Conservation (phyloP, 2,113 vertebrate genomes). For the Paradoxurus hermaphroditus region DNA sequence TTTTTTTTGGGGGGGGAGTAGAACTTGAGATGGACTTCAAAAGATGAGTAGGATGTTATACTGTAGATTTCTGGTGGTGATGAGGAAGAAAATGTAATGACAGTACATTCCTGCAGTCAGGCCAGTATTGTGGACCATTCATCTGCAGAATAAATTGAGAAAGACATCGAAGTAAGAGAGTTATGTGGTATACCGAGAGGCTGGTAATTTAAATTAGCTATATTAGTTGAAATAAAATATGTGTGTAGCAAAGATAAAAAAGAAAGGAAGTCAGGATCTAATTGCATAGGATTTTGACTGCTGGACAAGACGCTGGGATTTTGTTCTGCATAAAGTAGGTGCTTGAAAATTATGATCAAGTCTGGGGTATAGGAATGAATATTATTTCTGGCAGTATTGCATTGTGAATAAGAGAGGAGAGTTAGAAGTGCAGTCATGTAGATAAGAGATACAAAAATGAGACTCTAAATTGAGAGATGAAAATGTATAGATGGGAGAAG, state of each 20-base stretch:
- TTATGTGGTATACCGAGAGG: background rate
- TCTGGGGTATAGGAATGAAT: background rate
- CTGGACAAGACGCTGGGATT: background rate
- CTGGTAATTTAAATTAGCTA: background rate
- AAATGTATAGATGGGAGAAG: background rate
- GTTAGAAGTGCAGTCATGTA: background rate
- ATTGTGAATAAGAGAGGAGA: background rate
- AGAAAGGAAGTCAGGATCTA: background rate
- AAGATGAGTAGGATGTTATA: background rate
- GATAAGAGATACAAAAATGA: background rate
- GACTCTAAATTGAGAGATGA: slow-evolving; percentile 6
- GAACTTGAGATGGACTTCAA: slow-evolving; percentile 7
- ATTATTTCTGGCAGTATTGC: background rate
- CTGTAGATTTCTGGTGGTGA: background rate
- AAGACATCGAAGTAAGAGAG: background rate
- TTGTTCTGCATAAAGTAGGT: background rate
- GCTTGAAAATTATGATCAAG: background rate
- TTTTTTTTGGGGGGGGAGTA: background rate
- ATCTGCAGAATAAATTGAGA: background rate
- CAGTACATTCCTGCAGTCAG: background rate
- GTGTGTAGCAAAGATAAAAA: background rate
- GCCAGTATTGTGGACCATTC: background rate
- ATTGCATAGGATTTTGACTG: background rate
- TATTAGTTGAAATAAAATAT: slow-evolving; percentile 5
- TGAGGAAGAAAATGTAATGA: background rate